Conservation (phyloP, 2,113 vertebrate genomes). For the Climacteris rufus region DNA sequence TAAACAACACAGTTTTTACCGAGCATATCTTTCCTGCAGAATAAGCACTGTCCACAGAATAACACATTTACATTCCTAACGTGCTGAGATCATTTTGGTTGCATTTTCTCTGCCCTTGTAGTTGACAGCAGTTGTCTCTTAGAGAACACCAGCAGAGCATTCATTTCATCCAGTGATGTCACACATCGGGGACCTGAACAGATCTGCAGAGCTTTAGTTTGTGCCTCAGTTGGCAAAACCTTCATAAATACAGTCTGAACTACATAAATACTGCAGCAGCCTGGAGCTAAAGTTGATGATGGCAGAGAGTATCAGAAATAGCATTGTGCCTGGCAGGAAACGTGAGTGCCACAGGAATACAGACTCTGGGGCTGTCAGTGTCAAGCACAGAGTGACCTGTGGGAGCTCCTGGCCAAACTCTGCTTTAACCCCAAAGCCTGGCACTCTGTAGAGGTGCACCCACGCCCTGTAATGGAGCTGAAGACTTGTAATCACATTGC, state of each 20-base stretch:
- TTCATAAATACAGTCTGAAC: neutral
- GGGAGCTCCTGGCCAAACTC: neutral
- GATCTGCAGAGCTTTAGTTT: conserved; percentile 24
- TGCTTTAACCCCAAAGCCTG: neutral
- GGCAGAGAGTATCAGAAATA: conserved; percentile 28
- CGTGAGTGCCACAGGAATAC: neutral
- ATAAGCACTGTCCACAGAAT: neutral
- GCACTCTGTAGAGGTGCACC: neutral
- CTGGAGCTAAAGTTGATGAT: conserved; percentile 40
- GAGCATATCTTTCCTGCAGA: conserved; percentile 57
- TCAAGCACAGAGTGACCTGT: neutral
- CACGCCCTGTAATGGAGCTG: neutral
- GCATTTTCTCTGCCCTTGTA: conserved; percentile 52
- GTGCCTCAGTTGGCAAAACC: conserved; percentile 59
- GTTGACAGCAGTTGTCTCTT: conserved; percentile 16
- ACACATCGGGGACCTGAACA: conserved; percentile 14
- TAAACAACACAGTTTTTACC: conserved; percentile 47
- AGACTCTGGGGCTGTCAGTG: neutral
- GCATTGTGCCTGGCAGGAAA: conserved; percentile 6
- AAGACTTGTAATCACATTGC: neutral
- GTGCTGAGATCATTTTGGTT: conserved; percentile 45
- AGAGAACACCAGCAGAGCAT: neutral
- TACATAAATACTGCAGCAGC: conserved; percentile 27
- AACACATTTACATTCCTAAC: conserved; percentile 30
- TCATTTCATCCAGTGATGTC: conserved; percentile 21